Percentiles rank a stretch among this genome's conserved stretches.
Conservation (phyloP, 2,888 invertebrate genomes). For the Trachelus troglodyta region DNA sequence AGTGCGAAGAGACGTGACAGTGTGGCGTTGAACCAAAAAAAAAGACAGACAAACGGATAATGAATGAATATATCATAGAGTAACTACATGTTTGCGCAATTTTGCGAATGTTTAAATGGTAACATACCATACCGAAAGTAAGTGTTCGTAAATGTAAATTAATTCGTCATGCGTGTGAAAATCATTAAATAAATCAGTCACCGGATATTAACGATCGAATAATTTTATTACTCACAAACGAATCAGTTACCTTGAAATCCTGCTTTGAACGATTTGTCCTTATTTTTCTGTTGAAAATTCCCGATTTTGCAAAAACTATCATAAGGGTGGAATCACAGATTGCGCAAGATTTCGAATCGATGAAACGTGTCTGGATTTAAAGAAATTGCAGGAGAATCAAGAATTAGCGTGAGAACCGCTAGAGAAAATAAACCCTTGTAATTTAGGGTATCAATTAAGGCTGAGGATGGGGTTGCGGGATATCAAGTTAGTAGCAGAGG, state of each 20-base stretch:
- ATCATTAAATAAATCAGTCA: not conserved
- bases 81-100: too few relatives aligned
- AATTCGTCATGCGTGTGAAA: not conserved
- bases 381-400: not conserved
- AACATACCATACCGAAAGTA: too few relatives aligned
- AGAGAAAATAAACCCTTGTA: not conserved
- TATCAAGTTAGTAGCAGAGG: not conserved
- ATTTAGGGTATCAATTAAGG: not conserved
- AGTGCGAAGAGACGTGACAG: too few relatives aligned
- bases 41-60: too few relatives aligned
- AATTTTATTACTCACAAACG: not conserved
- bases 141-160: not conserved
- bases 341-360: too few relatives aligned
- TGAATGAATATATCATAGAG: too few relatives aligned
- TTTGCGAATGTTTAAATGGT: too few relatives aligned
- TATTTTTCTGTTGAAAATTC: too few relatives aligned
- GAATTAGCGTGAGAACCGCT: not conserved
- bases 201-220: not conserved
- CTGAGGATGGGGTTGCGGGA: not conserved
- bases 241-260: not conserved
- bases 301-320: too few relatives aligned
- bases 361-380: not conserved
- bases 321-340: too few relatives aligned
- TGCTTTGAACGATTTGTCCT: not conserved
- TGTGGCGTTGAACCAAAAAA: too few relatives aligned